A percentile compares a stretch with the other conserved stretches of the same genome.
phyloP scores from a whole-genome alignment of 2,797 vertebrate species.

The Tadarida brasiliensis region DNA sequence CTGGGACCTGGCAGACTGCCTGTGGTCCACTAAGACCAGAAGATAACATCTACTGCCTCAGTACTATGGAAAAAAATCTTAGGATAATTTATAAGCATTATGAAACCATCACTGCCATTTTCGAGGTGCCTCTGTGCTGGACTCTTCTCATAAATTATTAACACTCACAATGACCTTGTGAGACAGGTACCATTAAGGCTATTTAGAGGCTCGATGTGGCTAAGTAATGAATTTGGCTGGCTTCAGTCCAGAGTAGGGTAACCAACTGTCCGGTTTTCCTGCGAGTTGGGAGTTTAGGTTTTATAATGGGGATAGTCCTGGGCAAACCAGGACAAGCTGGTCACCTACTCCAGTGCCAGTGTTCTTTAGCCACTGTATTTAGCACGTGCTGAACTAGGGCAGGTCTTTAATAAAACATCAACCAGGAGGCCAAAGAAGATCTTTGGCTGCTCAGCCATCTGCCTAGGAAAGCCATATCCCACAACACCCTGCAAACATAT shows the following conservation, averaged over 20 bases:
- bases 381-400: neutral
- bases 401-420: neutral
- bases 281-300: neutral
- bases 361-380: neutral
- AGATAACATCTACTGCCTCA: neutral
- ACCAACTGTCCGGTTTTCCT: neutral
- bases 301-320: neutral
- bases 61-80: neutral
- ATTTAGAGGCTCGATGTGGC: neutral
- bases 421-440: neutral
- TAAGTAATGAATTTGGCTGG: too few relatives aligned
- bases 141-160: neutral
- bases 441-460: neutral
- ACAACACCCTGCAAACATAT: neutral
- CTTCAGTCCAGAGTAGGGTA: neutral
- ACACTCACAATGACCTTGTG: neutral
- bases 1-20: neutral
- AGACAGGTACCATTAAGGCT: neutral
- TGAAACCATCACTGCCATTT: neutral
- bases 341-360: neutral
- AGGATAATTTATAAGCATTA: neutral
- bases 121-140: neutral
- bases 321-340: neutral
- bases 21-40: neutral
- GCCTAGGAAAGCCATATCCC: slow-evolving; percentile 21